These are phyloP conservation scores for Oscheius sp. DNA, from an alignment of 2,888 invertebrate species.

Conservation along the genomic window DNA sequence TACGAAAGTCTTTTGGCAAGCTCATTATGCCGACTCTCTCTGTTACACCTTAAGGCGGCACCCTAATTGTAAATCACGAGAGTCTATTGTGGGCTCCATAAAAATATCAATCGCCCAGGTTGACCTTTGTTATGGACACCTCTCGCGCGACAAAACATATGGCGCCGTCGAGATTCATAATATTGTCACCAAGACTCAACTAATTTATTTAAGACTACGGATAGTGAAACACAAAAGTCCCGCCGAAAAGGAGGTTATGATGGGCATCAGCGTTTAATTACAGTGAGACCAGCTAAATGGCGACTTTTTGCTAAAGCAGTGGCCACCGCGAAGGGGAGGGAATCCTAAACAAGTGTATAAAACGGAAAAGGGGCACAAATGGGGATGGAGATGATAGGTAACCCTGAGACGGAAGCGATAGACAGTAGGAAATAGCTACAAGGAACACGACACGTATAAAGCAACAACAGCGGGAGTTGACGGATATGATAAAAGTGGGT, in stretches of 20 bases:
- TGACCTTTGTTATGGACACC: constrained; percentile 37
- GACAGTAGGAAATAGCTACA: constrained; percentile 2
- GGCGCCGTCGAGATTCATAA: constrained; percentile 2
- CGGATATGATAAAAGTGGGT: constrained; percentile 18
- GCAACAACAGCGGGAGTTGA: constrained; percentile 32
- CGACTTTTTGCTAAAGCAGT: constrained; percentile 30
- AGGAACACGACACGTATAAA: constrained; percentile 30
- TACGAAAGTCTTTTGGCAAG: background rate
- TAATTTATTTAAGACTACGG: constrained; percentile 14
- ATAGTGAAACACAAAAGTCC: background rate
- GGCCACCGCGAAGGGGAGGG: constrained; percentile 18
- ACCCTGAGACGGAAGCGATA: constrained; percentile 30
- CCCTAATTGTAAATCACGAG: constrained; percentile 37
- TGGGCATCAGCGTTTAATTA: constrained; percentile 11
- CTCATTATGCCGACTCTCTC: constrained; percentile 1
- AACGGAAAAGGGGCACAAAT: constrained; percentile 12
- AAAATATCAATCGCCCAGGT: constrained; percentile 34
- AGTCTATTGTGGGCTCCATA: constrained; percentile 38
- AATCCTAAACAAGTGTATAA: constrained; percentile 21
- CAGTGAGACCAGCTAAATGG: background rate
- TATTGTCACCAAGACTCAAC: constrained; percentile 4
- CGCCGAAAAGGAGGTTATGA: background rate
- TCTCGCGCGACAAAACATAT: constrained; percentile 22
- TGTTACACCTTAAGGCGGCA: constrained; percentile 38
- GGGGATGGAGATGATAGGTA: constrained; percentile 15